phyloP scores from a whole-genome alignment of 2,888 invertebrate species.

The Eupithecia pulchellata region DNA sequence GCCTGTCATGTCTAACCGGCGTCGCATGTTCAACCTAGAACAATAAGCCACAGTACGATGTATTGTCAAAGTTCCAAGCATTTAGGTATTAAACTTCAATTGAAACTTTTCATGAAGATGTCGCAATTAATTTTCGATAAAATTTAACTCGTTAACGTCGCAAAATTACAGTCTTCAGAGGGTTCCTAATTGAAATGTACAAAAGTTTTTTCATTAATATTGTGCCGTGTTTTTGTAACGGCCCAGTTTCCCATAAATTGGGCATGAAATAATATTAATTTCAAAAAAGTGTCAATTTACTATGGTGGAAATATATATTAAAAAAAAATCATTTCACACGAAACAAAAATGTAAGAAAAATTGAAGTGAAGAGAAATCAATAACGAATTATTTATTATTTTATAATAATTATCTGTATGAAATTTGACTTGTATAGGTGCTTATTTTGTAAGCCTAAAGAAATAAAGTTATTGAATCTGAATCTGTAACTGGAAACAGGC shows the following conservation, averaged over 20 bases:
- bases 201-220: constrained; percentile 80
- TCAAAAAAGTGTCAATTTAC: neutral
- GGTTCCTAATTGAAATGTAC: constrained; percentile 77
- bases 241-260: constrained; percentile 37
- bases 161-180: constrained; percentile 77
- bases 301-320: too few species aligned
- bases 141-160: constrained; percentile 83
- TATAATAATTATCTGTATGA: too few species aligned
- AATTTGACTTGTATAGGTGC: too few species aligned
- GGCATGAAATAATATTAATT: constrained; percentile 30
- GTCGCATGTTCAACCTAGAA: neutral
- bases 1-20: neutral
- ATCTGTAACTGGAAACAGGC: neutral
- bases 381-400: too few species aligned
- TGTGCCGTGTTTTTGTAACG: constrained; percentile 54
- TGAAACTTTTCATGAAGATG: constrained; percentile 81
- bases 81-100: constrained; percentile 77
- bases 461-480: too few species aligned
- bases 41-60: constrained; percentile 63
- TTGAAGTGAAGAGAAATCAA: too few species aligned
- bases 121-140: constrained; percentile 85
- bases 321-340: too few species aligned
- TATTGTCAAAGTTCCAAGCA: constrained; percentile 72
- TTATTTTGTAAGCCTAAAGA: too few species aligned
- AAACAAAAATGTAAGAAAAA: too few species aligned